Conservation (phyloP, 2,797 vertebrate species). For the Eupleurogrammus muticus region DNA sequence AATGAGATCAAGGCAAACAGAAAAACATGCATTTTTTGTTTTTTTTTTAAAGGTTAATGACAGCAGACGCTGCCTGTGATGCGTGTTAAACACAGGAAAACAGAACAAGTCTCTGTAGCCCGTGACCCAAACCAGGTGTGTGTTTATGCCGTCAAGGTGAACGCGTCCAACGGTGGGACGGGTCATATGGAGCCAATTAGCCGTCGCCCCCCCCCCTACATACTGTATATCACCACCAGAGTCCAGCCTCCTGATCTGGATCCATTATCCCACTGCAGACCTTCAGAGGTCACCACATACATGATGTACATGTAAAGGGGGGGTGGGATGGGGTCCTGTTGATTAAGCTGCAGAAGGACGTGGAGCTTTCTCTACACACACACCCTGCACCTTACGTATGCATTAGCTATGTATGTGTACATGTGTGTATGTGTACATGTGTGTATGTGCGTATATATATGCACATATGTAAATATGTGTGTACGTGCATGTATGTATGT, state of each 20-base stretch:
- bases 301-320: too few species aligned
- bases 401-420: too few species aligned
- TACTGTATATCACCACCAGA: constrained; percentile 1
- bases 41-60: background rate
- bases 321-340: too few species aligned
- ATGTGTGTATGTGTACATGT: too few species aligned
- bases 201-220: constrained; percentile 21
- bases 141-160: constrained; percentile 44
- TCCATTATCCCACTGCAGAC: constrained; percentile 11
- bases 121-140: constrained; percentile 27
- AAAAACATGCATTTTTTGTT: background rate
- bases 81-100: constrained; percentile 2
- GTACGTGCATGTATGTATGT: too few species aligned
- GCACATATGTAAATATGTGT: too few species aligned
- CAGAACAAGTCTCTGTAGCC: constrained; percentile 6
- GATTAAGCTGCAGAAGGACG: too few species aligned
- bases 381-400: too few species aligned
- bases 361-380: too few species aligned
- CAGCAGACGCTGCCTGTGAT: background rate
- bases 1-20: background rate
- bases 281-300: too few species aligned
- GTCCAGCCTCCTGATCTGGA: constrained; percentile 3
- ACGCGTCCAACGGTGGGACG: constrained; percentile 23
- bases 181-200: constrained; percentile 50
- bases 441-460: too few species aligned